Conservation (phyloP, 2,113 vertebrate genomes). For the Takifugu flavidus region DNA sequence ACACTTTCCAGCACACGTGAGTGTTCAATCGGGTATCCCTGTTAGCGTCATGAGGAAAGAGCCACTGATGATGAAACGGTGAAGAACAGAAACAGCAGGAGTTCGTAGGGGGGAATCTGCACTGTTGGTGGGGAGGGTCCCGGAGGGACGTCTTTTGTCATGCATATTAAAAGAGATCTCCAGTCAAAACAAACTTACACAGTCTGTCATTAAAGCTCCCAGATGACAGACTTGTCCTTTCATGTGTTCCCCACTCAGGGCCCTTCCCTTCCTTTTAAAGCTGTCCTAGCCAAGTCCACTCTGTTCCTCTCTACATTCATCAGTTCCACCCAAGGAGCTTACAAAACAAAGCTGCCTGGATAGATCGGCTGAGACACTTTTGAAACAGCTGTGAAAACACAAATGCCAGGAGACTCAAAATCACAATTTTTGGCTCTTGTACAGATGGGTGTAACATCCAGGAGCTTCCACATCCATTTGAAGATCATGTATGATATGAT, state of each 20-base stretch:
- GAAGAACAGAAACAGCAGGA: conserved; percentile 27
- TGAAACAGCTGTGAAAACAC: neutral
- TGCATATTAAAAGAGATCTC: conserved; percentile 62
- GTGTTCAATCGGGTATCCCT: conserved; percentile 20
- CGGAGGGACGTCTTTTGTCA: conserved; percentile 57
- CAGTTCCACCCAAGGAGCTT: conserved; percentile 13
- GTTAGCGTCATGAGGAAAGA: conserved; percentile 18
- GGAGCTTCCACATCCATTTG: too few species aligned
- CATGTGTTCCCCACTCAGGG: conserved; percentile 50
- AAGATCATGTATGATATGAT: too few species aligned
- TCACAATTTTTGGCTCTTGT: too few species aligned
- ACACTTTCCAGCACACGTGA: conserved; percentile 10
- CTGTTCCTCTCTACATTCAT: conserved; percentile 6
- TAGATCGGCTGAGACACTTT: neutral
- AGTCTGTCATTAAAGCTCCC: conserved; percentile 65
- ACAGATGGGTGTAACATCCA: too few species aligned
- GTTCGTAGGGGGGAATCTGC: conserved; percentile 32
- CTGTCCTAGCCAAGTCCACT: conserved; percentile 21
- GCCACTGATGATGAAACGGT: conserved; percentile 25
- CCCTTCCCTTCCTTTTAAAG: conserved; percentile 61
- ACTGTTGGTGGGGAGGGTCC: conserved; percentile 32
- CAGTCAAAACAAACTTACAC: conserved; percentile 65
- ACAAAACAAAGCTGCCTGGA: conserved; percentile 2
- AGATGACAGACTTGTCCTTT: conserved; percentile 61
- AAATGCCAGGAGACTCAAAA: too few species aligned